phyloP scores from a whole-genome alignment of 2,888 invertebrate genomes.

The Lissocephala sabroskyi region DNA sequence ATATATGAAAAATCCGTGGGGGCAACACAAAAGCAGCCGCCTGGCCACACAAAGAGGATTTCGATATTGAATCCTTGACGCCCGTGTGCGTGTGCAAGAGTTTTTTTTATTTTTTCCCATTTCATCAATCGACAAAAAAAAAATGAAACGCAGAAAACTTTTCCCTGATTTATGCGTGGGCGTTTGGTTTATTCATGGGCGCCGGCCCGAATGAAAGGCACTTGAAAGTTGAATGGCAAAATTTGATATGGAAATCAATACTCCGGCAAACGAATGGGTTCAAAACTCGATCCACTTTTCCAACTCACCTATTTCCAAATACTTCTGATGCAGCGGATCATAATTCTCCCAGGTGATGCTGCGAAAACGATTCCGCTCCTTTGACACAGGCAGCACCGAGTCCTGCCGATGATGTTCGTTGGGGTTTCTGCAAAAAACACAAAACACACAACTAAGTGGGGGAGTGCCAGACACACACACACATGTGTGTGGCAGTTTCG shows the following conservation, averaged over 20 bases:
- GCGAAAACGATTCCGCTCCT: constrained; percentile 88
- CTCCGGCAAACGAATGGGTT: constrained; percentile 7
- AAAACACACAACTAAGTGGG: too few relatives aligned
- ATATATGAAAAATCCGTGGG: background rate
- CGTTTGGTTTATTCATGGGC: background rate
- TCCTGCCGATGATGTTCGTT: constrained; percentile 88
- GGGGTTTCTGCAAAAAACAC: constrained; percentile 78
- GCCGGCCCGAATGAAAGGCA: too few relatives aligned
- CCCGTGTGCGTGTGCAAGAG: too few relatives aligned
- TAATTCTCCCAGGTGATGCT: constrained; percentile 93
- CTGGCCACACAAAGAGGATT: too few relatives aligned
- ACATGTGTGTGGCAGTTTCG: background rate
- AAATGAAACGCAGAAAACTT: background rate
- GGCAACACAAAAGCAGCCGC: background rate
- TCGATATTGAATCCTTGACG: too few relatives aligned
- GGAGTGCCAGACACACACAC: too few relatives aligned
- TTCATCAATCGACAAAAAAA: background rate
- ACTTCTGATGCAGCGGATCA: constrained; percentile 93
- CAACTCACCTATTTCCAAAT: constrained; percentile 88
- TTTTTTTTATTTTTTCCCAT: too few relatives aligned
- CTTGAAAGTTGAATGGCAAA: too few relatives aligned
- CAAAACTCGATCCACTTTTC: constrained; percentile 4
- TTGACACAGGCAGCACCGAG: constrained; percentile 82
- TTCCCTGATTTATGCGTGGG: constrained; percentile 1
- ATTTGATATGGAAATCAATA: too few relatives aligned